Evolutionary conservation across 1,140 invertebrate genomes (phyloP).

Genomic region (Lasioglossum baleicum): DNA sequence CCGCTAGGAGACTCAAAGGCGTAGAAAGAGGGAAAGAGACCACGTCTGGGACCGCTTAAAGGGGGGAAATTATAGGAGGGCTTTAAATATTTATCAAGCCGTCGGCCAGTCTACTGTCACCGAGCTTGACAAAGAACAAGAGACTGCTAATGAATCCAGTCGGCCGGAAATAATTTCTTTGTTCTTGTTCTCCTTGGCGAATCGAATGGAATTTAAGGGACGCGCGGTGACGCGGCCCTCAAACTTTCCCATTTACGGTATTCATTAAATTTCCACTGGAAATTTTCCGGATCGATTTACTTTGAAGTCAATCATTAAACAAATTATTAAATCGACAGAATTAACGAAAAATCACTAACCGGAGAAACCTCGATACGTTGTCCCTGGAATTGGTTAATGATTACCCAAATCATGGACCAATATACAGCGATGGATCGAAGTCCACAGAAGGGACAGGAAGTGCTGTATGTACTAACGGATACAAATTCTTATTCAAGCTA

Average conservation of each 20-base stretch:
- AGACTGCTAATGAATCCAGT: conserved; percentile 50
- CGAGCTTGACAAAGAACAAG: conserved; percentile 48
- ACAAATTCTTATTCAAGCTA: too few species aligned
- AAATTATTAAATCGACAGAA: conserved; percentile 8
- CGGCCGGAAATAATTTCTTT: conserved; percentile 15
- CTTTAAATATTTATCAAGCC: conserved; percentile 59
- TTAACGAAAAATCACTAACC: too few species aligned
- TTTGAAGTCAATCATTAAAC: neutral
- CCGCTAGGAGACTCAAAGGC: conserved; percentile 6
- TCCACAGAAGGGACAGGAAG: too few species aligned
- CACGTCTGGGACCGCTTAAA: neutral
- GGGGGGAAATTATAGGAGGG: conserved; percentile 47
- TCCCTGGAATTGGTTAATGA: too few species aligned
- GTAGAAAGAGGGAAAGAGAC: neutral
- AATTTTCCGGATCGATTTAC: conserved; percentile 8
- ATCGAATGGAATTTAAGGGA: conserved; percentile 43
- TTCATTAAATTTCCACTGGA: conserved; percentile 20
- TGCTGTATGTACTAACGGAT: too few species aligned
- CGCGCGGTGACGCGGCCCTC: neutral
- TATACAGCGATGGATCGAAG: too few species aligned
- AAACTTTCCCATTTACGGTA: conserved; percentile 27
- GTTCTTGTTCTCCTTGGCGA: neutral
- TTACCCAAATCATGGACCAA: too few species aligned
- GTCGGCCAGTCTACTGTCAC: conserved; percentile 28
- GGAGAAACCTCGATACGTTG: too few species aligned